phyloP scores from a whole-genome alignment of 2,113 vertebrate genomes.

The Andinoacara biseriatus region DNA sequence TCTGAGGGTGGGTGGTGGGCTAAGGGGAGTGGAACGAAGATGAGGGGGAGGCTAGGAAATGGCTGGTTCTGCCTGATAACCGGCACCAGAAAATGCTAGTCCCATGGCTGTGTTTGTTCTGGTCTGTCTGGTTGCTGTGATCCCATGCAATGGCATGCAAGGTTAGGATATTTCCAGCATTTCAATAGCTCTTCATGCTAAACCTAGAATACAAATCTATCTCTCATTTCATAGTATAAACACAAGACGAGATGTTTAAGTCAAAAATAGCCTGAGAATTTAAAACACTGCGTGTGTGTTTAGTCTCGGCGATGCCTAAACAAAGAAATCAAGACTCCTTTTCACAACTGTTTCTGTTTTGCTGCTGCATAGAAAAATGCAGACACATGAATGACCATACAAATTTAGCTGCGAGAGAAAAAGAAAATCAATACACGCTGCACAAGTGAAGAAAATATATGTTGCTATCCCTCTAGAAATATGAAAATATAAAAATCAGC shows the following conservation, averaged over 20 bases:
- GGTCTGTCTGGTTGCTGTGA: conserved; percentile 15
- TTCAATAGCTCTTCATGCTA: neutral
- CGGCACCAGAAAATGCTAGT: conserved; percentile 41
- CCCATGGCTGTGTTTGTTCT: neutral
- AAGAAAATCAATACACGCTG: neutral
- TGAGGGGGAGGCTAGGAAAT: conserved; percentile 26
- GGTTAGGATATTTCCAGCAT: conserved; percentile 1
- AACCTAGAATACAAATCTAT: neutral
- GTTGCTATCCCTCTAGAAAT: neutral
- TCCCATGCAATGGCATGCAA: neutral
- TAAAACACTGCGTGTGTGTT: neutral
- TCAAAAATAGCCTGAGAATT: neutral
- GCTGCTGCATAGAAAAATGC: neutral
- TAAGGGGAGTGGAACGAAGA: conserved; percentile 21
- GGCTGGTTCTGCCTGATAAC: conserved; percentile 54
- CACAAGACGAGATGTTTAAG: neutral
- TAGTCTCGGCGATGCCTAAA: neutral
- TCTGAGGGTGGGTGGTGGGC: conserved; percentile 26
- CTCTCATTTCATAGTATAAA: neutral
- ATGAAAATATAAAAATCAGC: neutral
- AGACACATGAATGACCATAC: neutral
- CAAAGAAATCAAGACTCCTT: neutral
- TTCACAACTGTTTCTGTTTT: neutral
- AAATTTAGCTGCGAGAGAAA: neutral
- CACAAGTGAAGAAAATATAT: neutral